Evolutionary conservation across 2,797 vertebrate genomes (phyloP), one percentile per base, ranked within the genome.

Genomic region (Adelosebastes latens): DNA sequence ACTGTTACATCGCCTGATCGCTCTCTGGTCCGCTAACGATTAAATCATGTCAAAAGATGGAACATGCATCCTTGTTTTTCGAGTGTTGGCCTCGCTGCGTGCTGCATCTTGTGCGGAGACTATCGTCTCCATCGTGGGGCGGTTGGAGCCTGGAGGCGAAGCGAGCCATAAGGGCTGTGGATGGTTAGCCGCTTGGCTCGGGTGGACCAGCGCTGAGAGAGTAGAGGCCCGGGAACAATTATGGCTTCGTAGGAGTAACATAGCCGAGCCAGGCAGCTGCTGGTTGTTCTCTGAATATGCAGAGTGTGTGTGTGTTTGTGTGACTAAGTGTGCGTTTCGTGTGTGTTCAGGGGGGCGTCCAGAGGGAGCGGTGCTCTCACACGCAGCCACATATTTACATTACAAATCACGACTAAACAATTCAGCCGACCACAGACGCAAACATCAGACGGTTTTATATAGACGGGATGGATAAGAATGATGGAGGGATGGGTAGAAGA

Each of bases 391-490:
- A 91, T 94, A 93, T 95, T 95, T 95, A 95, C 93, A 93, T 93
- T 93, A 94, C 92, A 95, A 93, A 95, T 93, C 90, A 90, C 73
- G 34, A 80, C 88, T 80, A 93, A 95, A 95, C 93, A 94, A 92
- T 93, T 89, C 64, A 49, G 64, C 46, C 22, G 20, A 91, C 91
- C 88, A 64, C 90, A 93, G 80, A 92, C 29, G 79, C 91, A 94
- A 92, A 95, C 89, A 88, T 86, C 80, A 87, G 81, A 79, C 65
- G 59, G 77, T 91, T 89, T 89, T 90, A 80, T 72, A 61, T 63
- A 77, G 85, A 85, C 6, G 5, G 72, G 77, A 75, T 10, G 71
- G 80, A 85, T 75, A 16, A 53, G 60, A 62, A 46, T 24, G 80
- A 82, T 73, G 59, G 79, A 79, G 74, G 64, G 77, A 80, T 70